Evolutionary conservation across 2,113 vertebrate genomes (phyloP), one percentile per base, ranked within the genome.

Genomic region (Apaloderma vittatum): DNA sequence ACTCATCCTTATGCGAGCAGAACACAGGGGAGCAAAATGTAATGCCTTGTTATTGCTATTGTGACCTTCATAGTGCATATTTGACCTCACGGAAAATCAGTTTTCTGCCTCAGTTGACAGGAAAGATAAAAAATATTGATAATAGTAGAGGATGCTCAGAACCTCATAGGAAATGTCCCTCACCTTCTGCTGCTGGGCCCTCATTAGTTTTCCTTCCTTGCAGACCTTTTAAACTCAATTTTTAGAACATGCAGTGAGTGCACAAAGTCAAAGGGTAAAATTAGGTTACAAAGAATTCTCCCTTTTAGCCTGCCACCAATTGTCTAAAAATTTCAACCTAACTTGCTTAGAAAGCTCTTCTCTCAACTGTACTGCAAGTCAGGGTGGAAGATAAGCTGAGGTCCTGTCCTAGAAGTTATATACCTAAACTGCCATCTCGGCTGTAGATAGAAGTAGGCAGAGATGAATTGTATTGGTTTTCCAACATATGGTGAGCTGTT

Each of bases 51-150:
- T 93, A 88, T 88, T 93, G 94, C 87, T 86, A 17, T 54, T 66
- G n/a, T 86, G 84, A 93, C 96, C 92, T 83, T 76, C 88, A 43
- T 12, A 79, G 87, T 79, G 90, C 93, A 85, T 93, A 87, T 86
- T 49, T 91, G 95, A 94, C 94, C 94, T 65, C 73, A 68, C 49
- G 85, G 87, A 94, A 96, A 95, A 94, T 88, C 87, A 48, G 85
- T 87, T 97, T 95, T 95, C 88, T 91, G 49, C 84, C 92, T 95
- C 62, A 15, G 85, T 29, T 93, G 87, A 95, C 93, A 96, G 88
- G 78, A 43, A 91, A 93, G 90, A 94, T 93, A 95, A 96, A 97
- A 97, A 94, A 96, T 95, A 95, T 84, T 84, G 86, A 91, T 96
- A 97, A 94, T 91, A 93, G 73, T 8, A 76, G 74, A 92, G 40